phyloP scores from a whole-genome alignment of 2,888 invertebrate species.

The Platycheirus albimanus region DNA sequence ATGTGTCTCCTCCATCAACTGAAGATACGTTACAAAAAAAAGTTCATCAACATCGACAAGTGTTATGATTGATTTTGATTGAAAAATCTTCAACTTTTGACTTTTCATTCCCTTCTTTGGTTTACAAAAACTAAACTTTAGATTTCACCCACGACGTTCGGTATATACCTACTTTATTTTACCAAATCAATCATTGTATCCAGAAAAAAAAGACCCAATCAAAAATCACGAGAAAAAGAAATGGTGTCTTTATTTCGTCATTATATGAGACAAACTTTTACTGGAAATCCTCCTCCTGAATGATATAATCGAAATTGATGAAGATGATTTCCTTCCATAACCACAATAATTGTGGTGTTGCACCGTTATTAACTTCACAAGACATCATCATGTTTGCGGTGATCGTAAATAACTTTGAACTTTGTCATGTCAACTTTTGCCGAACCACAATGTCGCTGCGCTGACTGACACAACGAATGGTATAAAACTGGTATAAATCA shows the following conservation, averaged over 20 bases:
- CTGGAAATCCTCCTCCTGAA: background rate
- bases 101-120: background rate
- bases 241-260: constrained; percentile 1
- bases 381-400: background rate
- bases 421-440: constrained; percentile 25
- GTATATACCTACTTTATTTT: background rate
- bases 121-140: background rate
- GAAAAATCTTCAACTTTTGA: constrained; percentile 35
- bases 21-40: constrained; percentile 27
- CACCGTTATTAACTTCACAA: background rate
- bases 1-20: constrained; percentile 8
- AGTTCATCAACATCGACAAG: constrained; percentile 6
- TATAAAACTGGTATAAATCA: background rate
- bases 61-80: constrained; percentile 49
- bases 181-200: constrained; percentile 38
- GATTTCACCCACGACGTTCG: constrained; percentile 47
- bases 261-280: background rate
- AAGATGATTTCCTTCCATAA: too few relatives aligned
- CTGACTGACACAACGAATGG: background rate
- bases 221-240: constrained; percentile 36
- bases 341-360: too few relatives aligned
- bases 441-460: too few relatives aligned
- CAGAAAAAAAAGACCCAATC: constrained; percentile 2
- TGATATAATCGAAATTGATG: constrained; percentile 2
- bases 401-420: constrained; percentile 40